Evolutionary conservation across 2,888 invertebrate species (phyloP), one percentile per base, ranked within the genome.

Genomic region (Scelioninae gen. 2): DNA sequence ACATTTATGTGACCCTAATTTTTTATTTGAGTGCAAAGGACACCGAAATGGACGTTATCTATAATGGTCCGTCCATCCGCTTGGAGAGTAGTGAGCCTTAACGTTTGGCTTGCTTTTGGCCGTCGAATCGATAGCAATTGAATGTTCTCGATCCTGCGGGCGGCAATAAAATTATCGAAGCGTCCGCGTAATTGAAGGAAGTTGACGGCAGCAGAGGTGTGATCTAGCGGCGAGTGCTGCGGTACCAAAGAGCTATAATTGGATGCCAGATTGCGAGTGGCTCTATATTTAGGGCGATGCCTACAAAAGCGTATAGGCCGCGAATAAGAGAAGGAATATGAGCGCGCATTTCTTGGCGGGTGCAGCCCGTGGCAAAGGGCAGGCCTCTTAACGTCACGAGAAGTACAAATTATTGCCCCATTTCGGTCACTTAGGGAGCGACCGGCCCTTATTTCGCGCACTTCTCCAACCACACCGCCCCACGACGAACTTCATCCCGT

Each of bases 361-460:
- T 57, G 73, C 75, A 73, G 76, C 75, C 80, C 74, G 77, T 72
- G 67, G 77, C 77, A 80, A 78, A 79, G 80, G 81, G 78, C 80
- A 81, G 81, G 80, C 81, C 84, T 85, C 85, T 85, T 85, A 84
- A 83, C 81, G 85, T 84, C 84, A 84, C 81, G 83, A 81, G 80
- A 83, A 82, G 81, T 81, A 81, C 82, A 82, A 85, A 84, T 85
- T 85, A 85, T 85, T 83, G 81, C 83, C 77, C 83, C 83, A 84
- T 85, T 85, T 81, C 80, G 84, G 84, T 85, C 85, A 85, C 85
- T 85, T 84, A 84, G 83, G 82, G 83, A 79, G 82, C 82, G 81
- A 81, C 81, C 80, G 80, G 81, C 80, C 83, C 83, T 84, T 84
- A 84, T 84, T 84, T 83, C 81, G 79, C 77, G 71, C 77, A 75